Evolutionary conservation across 1,140 invertebrate genomes (phyloP).

Genomic region (Colletes latitarsis): DNA sequence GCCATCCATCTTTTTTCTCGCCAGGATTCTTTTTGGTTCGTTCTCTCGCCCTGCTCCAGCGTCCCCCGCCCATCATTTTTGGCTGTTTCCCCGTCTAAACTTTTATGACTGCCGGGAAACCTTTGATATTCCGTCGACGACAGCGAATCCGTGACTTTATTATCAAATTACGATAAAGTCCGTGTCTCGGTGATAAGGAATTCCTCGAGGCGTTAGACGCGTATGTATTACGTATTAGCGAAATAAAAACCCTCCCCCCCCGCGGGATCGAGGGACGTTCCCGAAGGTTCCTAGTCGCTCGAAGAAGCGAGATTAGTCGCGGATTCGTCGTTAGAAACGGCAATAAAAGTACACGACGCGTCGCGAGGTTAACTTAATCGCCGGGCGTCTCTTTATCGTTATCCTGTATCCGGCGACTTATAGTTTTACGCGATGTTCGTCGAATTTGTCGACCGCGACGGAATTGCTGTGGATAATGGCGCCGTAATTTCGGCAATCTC

Average conservation of each 20-base stretch:
- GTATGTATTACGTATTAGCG: too few relatives aligned
- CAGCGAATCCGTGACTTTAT: slow-evolving; percentile 59
- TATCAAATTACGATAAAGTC: background rate
- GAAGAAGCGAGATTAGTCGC: background rate
- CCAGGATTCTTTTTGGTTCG: slow-evolving; percentile 10
- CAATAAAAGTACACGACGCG: background rate
- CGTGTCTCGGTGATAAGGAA: too few relatives aligned
- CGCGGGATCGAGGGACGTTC: too few relatives aligned
- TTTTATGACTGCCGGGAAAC: slow-evolving; percentile 49
- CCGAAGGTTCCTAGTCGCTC: too few relatives aligned
- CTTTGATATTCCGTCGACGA: slow-evolving; percentile 71
- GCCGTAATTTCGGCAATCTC: background rate
- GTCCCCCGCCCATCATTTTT: background rate
- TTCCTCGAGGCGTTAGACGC: too few relatives aligned
- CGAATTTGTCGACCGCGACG: background rate
- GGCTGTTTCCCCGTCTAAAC: slow-evolving; percentile 23
- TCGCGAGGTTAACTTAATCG: background rate
- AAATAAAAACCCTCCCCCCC: too few relatives aligned
- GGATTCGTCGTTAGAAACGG: background rate
- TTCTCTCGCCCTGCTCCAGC: background rate
- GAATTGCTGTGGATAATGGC: background rate
- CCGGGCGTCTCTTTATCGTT: background rate
- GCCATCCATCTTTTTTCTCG: slow-evolving; percentile 57
- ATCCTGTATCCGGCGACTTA: background rate
- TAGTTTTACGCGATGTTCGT: slow-evolving; percentile 2